These are phyloP conservation scores for Oncopodura yosiiana DNA, from an alignment of 1,140 invertebrate species.

Conservation along the genomic window DNA sequence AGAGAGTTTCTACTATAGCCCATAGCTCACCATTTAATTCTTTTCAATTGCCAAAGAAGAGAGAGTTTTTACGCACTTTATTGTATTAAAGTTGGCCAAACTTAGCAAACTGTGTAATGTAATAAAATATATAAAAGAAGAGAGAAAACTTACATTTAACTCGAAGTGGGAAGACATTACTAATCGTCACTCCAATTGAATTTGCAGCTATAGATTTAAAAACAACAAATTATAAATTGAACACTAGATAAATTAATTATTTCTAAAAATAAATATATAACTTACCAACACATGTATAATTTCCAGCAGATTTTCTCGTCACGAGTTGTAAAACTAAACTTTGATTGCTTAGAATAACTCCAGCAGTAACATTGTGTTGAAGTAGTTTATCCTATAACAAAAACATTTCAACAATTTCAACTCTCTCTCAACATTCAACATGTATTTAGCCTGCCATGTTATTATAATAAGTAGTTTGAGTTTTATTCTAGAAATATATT, in stretches of 20 bases:
- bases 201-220: slow-evolving; percentile 54
- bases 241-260: slow-evolving; percentile 5
- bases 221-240: not conserved
- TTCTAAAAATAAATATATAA: slow-evolving; percentile 8
- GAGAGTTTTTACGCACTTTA: not conserved
- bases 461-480: too few species aligned
- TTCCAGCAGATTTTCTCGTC: slow-evolving; percentile 39
- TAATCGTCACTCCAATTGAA: slow-evolving; percentile 67
- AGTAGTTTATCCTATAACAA: slow-evolving; percentile 35
- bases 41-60: not conserved
- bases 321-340: slow-evolving; percentile 41
- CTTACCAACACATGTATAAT: slow-evolving; percentile 50
- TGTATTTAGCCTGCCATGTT: too few species aligned
- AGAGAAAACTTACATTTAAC: slow-evolving; percentile 65
- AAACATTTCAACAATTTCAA: not conserved
- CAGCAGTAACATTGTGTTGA: slow-evolving; percentile 41
- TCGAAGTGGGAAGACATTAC: slow-evolving; percentile 60
- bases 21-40: not conserved
- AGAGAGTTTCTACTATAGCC: not conserved
- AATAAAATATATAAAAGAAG: slow-evolving; percentile 16
- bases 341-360: slow-evolving; percentile 42
- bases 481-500: too few species aligned
- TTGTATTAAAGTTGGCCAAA: not conserved
- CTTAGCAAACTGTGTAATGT: too few species aligned
- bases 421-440: slow-evolving; percentile 1